phyloP scores from a whole-genome alignment of 2,797 vertebrate species.

The Sebastes miniatus region DNA sequence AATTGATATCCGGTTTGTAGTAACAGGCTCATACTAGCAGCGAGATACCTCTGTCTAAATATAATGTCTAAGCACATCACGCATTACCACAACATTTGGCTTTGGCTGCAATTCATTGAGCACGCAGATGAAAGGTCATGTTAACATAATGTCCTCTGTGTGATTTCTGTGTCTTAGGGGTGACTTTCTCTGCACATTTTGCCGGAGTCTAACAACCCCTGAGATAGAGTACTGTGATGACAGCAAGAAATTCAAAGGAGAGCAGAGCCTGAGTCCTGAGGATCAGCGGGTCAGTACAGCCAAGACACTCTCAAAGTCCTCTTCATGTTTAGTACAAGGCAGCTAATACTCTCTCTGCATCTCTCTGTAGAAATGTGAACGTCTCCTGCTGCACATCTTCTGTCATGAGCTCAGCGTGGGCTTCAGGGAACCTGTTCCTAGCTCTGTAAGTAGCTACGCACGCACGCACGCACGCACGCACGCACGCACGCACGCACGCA shows the following conservation, averaged over 20 bases:
- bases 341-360: constrained; percentile 27
- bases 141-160: not conserved
- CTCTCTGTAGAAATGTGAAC: constrained; percentile 91
- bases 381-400: constrained; percentile 94
- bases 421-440: constrained; percentile 94
- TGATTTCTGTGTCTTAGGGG: constrained; percentile 79
- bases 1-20: not conserved
- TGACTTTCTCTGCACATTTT: constrained; percentile 98
- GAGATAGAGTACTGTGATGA: constrained; percentile 98
- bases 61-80: not conserved
- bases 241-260: constrained; percentile 87
- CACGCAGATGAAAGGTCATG: not conserved
- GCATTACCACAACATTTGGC: not conserved
- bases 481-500: not conserved
- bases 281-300: constrained; percentile 90
- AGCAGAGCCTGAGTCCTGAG: constrained; percentile 86
- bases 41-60: not conserved
- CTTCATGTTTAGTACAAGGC: not conserved
- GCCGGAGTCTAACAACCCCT: constrained; percentile 90
- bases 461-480: too few relatives aligned
- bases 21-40: not conserved
- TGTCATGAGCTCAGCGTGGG: constrained; percentile 97
- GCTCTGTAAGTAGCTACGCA: constrained; percentile 86
- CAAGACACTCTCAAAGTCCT: not conserved
- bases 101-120: not conserved